Conservation (phyloP, 1,140 invertebrate genomes). For the Bombus pascuorum region DNA sequence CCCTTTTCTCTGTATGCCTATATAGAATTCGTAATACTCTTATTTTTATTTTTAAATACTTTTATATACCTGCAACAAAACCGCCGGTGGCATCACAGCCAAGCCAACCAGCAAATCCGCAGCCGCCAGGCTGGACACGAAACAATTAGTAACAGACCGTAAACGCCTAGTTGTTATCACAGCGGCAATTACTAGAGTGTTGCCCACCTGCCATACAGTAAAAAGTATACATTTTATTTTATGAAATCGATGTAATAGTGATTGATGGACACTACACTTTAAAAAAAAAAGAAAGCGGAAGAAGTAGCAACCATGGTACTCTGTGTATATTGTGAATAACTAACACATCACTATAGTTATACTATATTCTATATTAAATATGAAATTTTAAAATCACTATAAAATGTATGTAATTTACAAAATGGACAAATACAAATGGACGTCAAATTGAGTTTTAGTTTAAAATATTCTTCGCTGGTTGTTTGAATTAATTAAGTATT, state of each 20-base stretch:
- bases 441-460: neutral
- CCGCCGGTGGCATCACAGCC: conserved; percentile 97
- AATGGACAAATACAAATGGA: neutral
- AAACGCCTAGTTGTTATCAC: conserved; percentile 95
- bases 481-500: neutral
- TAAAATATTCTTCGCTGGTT: neutral
- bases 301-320: neutral
- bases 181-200: conserved; percentile 94
- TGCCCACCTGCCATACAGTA: conserved; percentile 85
- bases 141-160: conserved; percentile 96
- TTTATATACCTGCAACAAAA: conserved; percentile 82
- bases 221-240: neutral
- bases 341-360: neutral
- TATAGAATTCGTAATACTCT: neutral
- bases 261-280: neutral
- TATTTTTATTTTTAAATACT: neutral
- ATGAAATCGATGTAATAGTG: neutral
- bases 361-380: no score
- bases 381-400: neutral
- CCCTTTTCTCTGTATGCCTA: neutral
- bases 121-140: conserved; percentile 95
- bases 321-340: neutral
- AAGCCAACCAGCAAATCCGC: conserved; percentile 96
- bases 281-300: neutral
- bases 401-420: neutral